Percentiles rank a stretch among this genome's conserved stretches.
These are phyloP conservation scores for Clarias pachynema DNA, from an alignment of 2,797 vertebrate species.

Conservation along the genomic window DNA sequence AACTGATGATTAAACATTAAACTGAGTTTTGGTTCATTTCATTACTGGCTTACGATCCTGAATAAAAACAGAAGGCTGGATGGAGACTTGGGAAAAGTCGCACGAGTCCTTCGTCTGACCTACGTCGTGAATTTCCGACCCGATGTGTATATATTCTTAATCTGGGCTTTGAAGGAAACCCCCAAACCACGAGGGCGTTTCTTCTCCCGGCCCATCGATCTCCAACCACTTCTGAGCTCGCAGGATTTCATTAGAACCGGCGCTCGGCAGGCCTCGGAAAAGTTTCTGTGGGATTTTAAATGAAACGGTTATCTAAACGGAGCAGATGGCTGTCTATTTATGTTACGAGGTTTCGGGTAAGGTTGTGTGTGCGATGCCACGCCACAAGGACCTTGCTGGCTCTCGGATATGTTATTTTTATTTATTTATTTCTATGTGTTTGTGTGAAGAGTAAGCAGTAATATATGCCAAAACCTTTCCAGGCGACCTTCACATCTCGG, in stretches of 20 bases:
- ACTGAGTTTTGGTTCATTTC: neutral
- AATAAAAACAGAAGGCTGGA: neutral
- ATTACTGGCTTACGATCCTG: neutral
- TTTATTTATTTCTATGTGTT: conserved; percentile 13
- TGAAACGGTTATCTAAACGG: conserved; percentile 68
- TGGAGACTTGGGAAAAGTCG: neutral
- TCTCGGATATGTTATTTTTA: conserved; percentile 21
- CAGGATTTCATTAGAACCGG: conserved; percentile 65
- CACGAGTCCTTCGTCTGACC: conserved; percentile 68
- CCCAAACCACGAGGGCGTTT: conserved; percentile 76
- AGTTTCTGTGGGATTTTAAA: conserved; percentile 64
- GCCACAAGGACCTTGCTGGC: conserved; percentile 51
- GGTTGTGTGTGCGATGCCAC: conserved; percentile 55
- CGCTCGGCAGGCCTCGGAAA: conserved; percentile 60
- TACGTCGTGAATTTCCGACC: conserved; percentile 60
- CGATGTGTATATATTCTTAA: conserved; percentile 61
- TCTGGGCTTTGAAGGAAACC: conserved; percentile 66
- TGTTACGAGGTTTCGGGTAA: conserved; percentile 51
- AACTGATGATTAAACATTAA: neutral
- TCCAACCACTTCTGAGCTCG: conserved; percentile 73
- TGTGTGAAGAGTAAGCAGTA: conserved; percentile 8
- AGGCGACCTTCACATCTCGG: conserved; percentile 25
- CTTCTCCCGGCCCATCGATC: conserved; percentile 66
- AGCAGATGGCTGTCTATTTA: conserved; percentile 65
- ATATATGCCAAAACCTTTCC: conserved; percentile 30